Evolutionary conservation across 2,797 vertebrate species (phyloP).

Genomic region (Enteromius paludinosus): DNA sequence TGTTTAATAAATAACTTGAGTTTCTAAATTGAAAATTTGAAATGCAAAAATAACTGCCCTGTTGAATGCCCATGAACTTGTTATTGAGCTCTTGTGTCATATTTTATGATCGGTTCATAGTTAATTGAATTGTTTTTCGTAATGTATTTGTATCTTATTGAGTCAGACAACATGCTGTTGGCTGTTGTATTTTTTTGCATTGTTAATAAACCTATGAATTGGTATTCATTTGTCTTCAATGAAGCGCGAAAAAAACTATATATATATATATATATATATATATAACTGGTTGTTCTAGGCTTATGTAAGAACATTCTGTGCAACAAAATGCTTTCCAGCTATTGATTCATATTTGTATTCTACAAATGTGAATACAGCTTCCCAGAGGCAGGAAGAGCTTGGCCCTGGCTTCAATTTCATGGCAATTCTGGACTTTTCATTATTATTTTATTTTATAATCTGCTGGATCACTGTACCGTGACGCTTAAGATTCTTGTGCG

Average conservation of each 20-base stretch:
- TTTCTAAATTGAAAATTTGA: not conserved
- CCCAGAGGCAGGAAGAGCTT: not conserved
- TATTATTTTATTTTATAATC: not conserved
- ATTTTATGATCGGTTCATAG: conserved; percentile 3
- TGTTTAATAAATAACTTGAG: not conserved
- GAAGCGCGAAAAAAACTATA: not conserved
- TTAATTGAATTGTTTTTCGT: conserved; percentile 62
- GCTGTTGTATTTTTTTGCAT: conserved; percentile 25
- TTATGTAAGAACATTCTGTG: not conserved
- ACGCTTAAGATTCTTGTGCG: not conserved
- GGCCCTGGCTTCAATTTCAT: not conserved
- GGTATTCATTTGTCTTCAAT: conserved; percentile 35
- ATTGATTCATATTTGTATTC: conserved; percentile 12
- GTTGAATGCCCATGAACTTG: conserved; percentile 11
- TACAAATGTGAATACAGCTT: not conserved
- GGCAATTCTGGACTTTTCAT: conserved; percentile 8
- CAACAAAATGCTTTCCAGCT: not conserved
- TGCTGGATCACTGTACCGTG: not conserved
- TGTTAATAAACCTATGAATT: conserved; percentile 64
- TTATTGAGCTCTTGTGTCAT: not conserved
- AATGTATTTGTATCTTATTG: conserved; percentile 59
- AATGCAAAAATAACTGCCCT: not conserved
- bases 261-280: no score
- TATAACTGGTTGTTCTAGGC: not conserved
- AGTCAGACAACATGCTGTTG: conserved; percentile 5